Conservation (phyloP, 2,113 vertebrate species). For the Apaloderma vittatum region DNA sequence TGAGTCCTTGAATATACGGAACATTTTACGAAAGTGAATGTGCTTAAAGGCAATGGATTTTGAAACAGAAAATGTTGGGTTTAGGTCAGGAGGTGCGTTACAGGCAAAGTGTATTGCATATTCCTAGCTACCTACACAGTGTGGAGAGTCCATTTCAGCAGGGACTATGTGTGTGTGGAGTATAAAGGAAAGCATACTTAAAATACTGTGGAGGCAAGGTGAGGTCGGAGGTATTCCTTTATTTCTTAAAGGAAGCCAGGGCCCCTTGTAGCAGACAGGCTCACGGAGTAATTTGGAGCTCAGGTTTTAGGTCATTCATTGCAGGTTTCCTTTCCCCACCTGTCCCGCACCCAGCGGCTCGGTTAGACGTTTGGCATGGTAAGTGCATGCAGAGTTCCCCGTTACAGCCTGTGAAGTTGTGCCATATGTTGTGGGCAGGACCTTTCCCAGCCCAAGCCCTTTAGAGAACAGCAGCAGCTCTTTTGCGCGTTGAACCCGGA, state of each 20-base stretch:
- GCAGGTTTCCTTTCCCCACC: neutral
- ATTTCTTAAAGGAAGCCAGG: neutral
- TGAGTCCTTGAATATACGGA: neutral
- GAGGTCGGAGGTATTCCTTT: neutral
- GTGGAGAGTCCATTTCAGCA: neutral
- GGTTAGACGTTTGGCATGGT: conserved; percentile 7
- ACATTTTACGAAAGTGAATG: neutral
- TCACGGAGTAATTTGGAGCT: neutral
- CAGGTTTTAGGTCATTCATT: neutral
- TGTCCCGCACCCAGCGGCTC: neutral
- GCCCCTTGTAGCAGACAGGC: neutral
- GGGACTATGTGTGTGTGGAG: neutral
- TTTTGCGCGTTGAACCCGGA: neutral
- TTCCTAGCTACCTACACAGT: neutral
- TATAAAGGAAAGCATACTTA: neutral
- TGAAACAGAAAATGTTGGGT: neutral
- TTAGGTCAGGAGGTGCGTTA: neutral
- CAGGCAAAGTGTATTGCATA: neutral
- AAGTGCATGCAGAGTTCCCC: conserved; percentile 41
- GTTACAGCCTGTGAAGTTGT: neutral
- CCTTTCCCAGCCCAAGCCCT: neutral
- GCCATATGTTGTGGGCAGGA: neutral
- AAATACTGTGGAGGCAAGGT: neutral
- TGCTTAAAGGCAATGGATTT: neutral
- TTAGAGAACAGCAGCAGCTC: neutral